Base-by-base conservation (phyloP, 2,113 vertebrate genomes). In the Sturnira hondurensis region DNA sequence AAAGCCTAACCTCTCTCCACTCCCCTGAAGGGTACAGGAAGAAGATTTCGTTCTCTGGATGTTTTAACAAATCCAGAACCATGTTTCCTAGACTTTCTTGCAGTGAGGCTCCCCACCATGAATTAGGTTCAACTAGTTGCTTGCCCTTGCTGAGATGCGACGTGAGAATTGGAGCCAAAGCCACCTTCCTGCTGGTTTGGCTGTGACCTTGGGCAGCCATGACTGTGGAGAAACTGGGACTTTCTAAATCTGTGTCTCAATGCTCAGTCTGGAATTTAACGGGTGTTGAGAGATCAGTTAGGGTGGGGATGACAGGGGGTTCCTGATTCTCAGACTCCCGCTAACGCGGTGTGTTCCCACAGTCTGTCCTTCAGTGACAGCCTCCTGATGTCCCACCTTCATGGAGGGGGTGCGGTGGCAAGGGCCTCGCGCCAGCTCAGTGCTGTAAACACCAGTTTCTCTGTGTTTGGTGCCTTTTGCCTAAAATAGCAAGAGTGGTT, bases 401-500 rank as follows among this genome's bases (percentile, higher is more conserved):
- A 1, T 0, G 3, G 28, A 4, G 12, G 10, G 74, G 61, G 65
- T 54, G 47, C 41, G 17, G 13, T 31, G 19, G 71, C 33, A 22
- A 20, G 45, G 77, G 5, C 43, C 26, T 45, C 8, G 20, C 28
- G 7, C 7, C 0, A 0, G 63, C 38, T 80, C 56, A 43, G 41
- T 5, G 36, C 52, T 38, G 41, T 5, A 63, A 93, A 78, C 91
- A 94, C 94, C 86, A 86, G 93, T 82, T 78, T 83, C 71, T 89
- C 82, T 92, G 77, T 63, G 26, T 4, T 65, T 47, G 33, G 26
- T 82, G 94, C 28, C 76, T 89, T 63, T 77, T 71, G 86, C 96
- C 89, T 89, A 96, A 97, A 97, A 97, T 93, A 97, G 91, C 87
- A 13, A 19, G 52, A 5, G 93, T 68, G 91, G 96, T 95, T 91